phyloP scores from a whole-genome alignment of 2,888 invertebrate genomes.

The Amphimallon solstitiale region DNA sequence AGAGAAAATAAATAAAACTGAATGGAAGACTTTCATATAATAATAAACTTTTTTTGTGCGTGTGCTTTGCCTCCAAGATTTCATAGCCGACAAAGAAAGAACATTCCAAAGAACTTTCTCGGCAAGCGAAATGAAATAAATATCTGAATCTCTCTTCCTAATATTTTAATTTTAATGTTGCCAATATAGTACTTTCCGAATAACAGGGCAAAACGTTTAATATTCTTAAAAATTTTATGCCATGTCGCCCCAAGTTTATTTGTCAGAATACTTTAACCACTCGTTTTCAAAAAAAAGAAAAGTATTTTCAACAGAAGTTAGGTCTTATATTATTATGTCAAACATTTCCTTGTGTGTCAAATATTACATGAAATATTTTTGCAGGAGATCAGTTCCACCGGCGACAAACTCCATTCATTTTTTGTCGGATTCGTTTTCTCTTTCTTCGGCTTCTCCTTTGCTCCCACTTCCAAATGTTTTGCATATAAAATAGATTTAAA shows the following conservation, averaged over 20 bases:
- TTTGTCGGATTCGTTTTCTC: constrained; percentile 10
- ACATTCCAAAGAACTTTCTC: no score
- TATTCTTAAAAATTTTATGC: constrained; percentile 8
- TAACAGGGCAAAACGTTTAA: neutral
- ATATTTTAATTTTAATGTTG: constrained; percentile 8
- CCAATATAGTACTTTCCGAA: neutral
- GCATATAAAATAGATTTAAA: constrained; percentile 31
- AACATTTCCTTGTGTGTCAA: constrained; percentile 30
- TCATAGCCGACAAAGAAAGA: no score
- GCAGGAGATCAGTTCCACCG: constrained; percentile 27
- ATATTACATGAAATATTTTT: constrained; percentile 33
- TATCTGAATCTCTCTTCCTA: neutral
- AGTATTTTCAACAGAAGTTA: constrained; percentile 30
- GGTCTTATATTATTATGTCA: constrained; percentile 33
- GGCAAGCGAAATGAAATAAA: no score
- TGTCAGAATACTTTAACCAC: constrained; percentile 17
- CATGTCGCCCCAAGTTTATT: constrained; percentile 15
- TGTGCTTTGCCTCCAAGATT: no score
- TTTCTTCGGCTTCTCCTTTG: neutral
- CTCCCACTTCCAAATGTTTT: constrained; percentile 10
- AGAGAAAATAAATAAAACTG: no score
- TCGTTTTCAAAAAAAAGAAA: neutral
- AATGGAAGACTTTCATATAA: no score
- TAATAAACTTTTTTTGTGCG: no score
- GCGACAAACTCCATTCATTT: constrained; percentile 12